Conservation (phyloP, 2,888 invertebrate species). For the Cosmia pyralina region DNA sequence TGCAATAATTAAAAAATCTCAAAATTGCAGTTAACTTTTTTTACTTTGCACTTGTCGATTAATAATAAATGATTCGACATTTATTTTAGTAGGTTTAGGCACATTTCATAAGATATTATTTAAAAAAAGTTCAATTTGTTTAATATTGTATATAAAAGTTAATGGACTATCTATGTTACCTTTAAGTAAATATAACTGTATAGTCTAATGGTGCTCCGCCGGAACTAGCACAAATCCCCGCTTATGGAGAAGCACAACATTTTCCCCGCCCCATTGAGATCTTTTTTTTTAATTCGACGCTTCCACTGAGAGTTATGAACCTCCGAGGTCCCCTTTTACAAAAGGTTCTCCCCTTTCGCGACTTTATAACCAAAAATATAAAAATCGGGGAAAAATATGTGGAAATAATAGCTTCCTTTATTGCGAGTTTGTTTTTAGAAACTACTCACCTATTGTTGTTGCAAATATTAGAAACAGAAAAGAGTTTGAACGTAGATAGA, state of each 20-base stretch:
- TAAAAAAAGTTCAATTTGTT: neutral
- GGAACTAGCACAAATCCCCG: constrained; percentile 41
- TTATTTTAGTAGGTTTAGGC: neutral
- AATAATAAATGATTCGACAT: neutral
- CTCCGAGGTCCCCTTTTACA: constrained; percentile 57
- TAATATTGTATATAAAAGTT: constrained; percentile 2
- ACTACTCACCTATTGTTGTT: constrained; percentile 30
- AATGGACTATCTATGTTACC: neutral
- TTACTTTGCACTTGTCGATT: no score
- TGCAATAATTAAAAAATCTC: no score
- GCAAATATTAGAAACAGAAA: constrained; percentile 2
- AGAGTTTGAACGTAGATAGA: neutral
- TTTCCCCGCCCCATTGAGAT: constrained; percentile 50
- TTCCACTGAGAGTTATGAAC: constrained; percentile 61
- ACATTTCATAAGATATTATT: neutral
- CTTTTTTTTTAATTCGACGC: constrained; percentile 61
- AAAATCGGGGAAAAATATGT: constrained; percentile 41
- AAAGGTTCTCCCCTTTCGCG: constrained; percentile 49
- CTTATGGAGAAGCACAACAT: constrained; percentile 42
- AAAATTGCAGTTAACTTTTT: no score
- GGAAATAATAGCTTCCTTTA: constrained; percentile 48
- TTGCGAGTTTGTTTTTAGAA: constrained; percentile 42
- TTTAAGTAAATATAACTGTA: neutral
- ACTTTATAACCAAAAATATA: constrained; percentile 62
- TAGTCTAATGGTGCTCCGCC: constrained; percentile 1